These are phyloP conservation scores for Meteorus sp. DNA, from an alignment of 1,140 invertebrate genomes.

Conservation along the genomic window DNA sequence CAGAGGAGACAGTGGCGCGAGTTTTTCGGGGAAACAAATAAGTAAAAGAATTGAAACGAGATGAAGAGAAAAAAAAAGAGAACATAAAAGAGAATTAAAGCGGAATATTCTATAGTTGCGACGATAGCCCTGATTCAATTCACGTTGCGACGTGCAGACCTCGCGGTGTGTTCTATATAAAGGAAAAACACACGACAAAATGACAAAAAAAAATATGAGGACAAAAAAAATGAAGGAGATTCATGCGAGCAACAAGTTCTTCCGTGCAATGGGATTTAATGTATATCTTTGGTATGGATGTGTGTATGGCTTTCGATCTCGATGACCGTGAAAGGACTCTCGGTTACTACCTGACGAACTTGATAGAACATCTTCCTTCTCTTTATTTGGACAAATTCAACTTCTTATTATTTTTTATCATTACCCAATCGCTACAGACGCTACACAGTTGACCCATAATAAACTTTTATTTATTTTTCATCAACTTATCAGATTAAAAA, in stretches of 20 bases:
- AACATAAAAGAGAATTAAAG: not conserved
- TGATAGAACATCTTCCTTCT: not conserved
- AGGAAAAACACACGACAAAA: not conserved
- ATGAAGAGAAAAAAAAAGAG: too few relatives aligned
- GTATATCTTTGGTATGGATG: too few relatives aligned
- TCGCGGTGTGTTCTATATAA: not conserved
- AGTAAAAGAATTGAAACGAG: too few relatives aligned
- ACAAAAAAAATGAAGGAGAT: not conserved
- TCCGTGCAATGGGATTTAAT: too few relatives aligned
- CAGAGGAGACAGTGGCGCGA: constrained; percentile 29
- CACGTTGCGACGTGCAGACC: not conserved
- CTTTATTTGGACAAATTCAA: not conserved
- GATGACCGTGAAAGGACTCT: constrained; percentile 5
- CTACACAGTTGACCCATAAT: too few relatives aligned
- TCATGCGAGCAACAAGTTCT: constrained; percentile 5
- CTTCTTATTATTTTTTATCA: too few relatives aligned
- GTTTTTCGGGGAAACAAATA: not conserved
- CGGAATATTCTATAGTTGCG: too few relatives aligned
- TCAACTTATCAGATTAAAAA: too few relatives aligned
- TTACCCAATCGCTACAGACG: too few relatives aligned
- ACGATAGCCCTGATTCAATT: too few relatives aligned
- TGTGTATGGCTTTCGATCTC: constrained; percentile 15
- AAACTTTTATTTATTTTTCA: not conserved
- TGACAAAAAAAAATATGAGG: not conserved
- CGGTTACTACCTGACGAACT: too few relatives aligned